Evolutionary conservation across 2,113 vertebrate species (phyloP).

Genomic region (Hemiprocne comata): DNA sequence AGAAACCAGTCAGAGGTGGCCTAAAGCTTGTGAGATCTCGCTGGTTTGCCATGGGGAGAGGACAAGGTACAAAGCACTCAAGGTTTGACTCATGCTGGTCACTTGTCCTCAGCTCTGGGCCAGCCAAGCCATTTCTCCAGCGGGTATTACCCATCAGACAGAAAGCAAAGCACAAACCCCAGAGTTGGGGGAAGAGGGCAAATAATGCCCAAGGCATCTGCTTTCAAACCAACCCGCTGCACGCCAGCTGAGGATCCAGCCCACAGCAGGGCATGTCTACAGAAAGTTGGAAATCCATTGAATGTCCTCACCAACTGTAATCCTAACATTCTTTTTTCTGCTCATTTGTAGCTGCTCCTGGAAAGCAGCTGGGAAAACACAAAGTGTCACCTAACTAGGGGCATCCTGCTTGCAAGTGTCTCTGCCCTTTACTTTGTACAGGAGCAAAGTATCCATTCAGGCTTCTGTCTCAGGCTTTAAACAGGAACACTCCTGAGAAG

Average conservation of each 20-base stretch:
- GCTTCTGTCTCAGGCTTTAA: background rate
- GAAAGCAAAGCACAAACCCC: background rate
- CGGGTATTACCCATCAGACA: fast-evolving
- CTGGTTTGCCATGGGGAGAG: background rate
- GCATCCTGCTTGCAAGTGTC: background rate
- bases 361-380: background rate
- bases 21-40: background rate
- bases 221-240: background rate
- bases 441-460: background rate
- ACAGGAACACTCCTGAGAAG: background rate
- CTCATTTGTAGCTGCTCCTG: background rate
- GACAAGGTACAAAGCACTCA: background rate
- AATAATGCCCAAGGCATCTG: background rate
- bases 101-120: background rate
- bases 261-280: background rate
- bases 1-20: background rate
- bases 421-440: background rate
- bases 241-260: background rate
- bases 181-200: background rate
- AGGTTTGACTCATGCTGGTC: background rate
- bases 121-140: background rate
- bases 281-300: background rate
- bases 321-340: background rate
- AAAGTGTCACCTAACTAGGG: background rate
- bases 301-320: background rate